Evolutionary conservation across 1,140 invertebrate species (phyloP), one percentile per base, ranked within the genome.

Genomic region (Drosophila novamexicana): DNA sequence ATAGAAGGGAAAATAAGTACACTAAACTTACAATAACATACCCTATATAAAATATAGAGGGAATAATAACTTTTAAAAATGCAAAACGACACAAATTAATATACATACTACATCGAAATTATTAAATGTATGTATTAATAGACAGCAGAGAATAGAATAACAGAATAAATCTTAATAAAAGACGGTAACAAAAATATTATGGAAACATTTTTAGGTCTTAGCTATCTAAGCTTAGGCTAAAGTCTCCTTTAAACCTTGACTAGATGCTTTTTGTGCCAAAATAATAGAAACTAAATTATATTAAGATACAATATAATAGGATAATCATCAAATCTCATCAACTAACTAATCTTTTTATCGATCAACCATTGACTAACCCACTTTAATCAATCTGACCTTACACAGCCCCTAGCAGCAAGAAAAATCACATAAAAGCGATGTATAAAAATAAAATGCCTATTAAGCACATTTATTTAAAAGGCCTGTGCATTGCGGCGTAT

Each of bases 401-500:
- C 4, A 16, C 8, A 34, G 4, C n/a, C 9, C 22, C 9, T 12
- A 42, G 18, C 7, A 9, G 18, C 18, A 50, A 29, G 6, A 10
- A 32, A 72, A 65, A 72, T 52, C 56, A 57, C 42, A 58, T 57
- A 16, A 52, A 73, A 75, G 9, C 61, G 45, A 36, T 40, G 67
- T 29, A 56, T 69, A 47, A 40, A 54, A 63, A 72, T 72, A 72
- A 72, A 72, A 49, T 52, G 44, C 18, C 69, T 36, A 65, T 71
- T 65, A 71, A n/a, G 44, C 69, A 56, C 36, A 37, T 36, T 49
- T 54, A 77, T 56, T 59, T 64, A 81, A 74, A 70, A 69, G 75
- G 71, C 12, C 52, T 58, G 63, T 32, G 62, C 63, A 77, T 10
- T 56, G 36, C 36, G 62, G 62, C 66, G 66, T 76, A 76, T 76